A percentile compares a stretch with the other conserved stretches of the same genome.
These are phyloP conservation scores for Pollenia griseotomentosa DNA, from an alignment of 2,888 invertebrate species.

Conservation along the genomic window DNA sequence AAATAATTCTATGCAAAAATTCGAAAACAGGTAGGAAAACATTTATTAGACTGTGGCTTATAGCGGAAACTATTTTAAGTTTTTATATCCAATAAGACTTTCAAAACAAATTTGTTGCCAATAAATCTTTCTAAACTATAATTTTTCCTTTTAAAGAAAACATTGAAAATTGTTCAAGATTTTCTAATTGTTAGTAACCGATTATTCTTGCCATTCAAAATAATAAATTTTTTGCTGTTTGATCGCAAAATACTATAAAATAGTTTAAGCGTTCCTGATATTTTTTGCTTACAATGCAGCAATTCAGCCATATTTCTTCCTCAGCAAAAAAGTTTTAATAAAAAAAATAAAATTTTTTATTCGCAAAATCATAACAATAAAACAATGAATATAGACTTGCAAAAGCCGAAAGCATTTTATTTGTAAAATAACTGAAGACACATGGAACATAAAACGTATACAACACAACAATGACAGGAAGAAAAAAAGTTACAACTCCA, in stretches of 20 bases:
- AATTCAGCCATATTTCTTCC: conserved; percentile 22
- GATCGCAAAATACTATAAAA: conserved; percentile 14
- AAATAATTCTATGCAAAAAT: background rate
- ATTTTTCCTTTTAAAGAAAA: background rate
- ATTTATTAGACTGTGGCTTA: background rate
- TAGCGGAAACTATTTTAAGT: conserved; percentile 5
- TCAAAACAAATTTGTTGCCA: background rate
- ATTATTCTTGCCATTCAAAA: conserved; percentile 1
- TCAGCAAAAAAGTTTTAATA: background rate
- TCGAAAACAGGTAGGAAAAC: background rate
- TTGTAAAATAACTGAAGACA: conserved; percentile 39
- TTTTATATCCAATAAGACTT: background rate
- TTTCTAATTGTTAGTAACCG: conserved; percentile 6
- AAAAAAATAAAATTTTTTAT: background rate
- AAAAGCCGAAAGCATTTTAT: conserved; percentile 49
- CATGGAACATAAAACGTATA: conserved; percentile 9
- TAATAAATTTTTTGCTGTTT: background rate
- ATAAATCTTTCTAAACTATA: background rate
- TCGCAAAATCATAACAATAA: conserved; percentile 33
- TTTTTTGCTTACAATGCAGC: conserved; percentile 45
- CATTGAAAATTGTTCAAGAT: background rate
- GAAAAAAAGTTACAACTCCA: background rate
- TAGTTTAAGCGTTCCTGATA: background rate
- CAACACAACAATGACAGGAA: background rate
- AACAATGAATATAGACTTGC: conserved; percentile 34